Conservation (phyloP, 2,888 invertebrate genomes). For the Drosophila aldrichi region DNA sequence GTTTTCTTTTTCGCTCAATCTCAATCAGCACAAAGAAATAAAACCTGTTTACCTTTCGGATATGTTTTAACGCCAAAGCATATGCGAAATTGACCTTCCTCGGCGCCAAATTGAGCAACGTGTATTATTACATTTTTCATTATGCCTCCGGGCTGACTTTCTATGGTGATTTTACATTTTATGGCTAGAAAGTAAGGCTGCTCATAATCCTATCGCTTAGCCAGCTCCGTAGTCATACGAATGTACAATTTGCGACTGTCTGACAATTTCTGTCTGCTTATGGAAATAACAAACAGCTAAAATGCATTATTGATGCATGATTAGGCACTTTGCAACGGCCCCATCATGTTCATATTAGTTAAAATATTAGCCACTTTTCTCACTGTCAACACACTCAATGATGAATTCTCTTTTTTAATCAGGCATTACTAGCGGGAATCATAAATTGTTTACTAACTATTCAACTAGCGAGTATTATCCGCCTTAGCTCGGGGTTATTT, state of each 20-base stretch:
- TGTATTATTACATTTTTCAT: constrained; percentile 41
- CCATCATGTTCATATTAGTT: constrained; percentile 31
- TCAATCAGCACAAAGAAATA: neutral
- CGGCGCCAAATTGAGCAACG: constrained; percentile 29
- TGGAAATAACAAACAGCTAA: constrained; percentile 22
- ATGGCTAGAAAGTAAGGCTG: constrained; percentile 64
- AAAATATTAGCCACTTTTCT: neutral
- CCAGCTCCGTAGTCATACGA: constrained; percentile 41
- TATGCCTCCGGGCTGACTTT: constrained; percentile 55
- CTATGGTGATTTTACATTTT: constrained; percentile 69
- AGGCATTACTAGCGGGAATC: neutral
- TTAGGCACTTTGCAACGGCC: constrained; percentile 44
- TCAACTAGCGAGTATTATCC: neutral
- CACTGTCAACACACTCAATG: constrained; percentile 3
- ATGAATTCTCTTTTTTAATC: constrained; percentile 11
- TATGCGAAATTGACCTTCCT: constrained; percentile 49
- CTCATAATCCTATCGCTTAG: constrained; percentile 56
- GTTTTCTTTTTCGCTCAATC: neutral
- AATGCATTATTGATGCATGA: constrained; percentile 57
- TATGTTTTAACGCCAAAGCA: constrained; percentile 2
- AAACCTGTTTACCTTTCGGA: constrained; percentile 19
- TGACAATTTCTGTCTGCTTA: neutral
- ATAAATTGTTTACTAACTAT: neutral
- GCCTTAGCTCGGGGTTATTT: neutral
- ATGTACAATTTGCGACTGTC: constrained; percentile 10